phyloP scores from a whole-genome alignment of 1,140 invertebrate genomes.

The Temnothorax curvispinosus region DNA sequence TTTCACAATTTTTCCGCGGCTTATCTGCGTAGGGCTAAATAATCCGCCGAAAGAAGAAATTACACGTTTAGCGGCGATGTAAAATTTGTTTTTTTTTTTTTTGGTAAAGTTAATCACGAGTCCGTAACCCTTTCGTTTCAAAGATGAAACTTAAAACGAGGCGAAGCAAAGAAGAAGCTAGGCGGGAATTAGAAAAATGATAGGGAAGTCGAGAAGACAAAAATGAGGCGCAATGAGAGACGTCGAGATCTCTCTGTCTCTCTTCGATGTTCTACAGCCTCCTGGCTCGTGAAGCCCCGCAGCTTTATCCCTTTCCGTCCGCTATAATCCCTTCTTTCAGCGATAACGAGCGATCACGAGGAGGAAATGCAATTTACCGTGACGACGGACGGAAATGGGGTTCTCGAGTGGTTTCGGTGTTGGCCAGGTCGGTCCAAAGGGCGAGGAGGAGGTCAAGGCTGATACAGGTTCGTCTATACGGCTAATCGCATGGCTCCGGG shows the following conservation, averaged over 20 bases:
- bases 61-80: slow-evolving; percentile 1
- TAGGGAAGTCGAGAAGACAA: slow-evolving; percentile 44
- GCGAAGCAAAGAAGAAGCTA: not conserved
- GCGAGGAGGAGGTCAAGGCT: slow-evolving; percentile 56
- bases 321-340: slow-evolving; percentile 69
- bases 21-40: not conserved
- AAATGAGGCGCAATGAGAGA: slow-evolving; percentile 47
- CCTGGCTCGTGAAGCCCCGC: not conserved
- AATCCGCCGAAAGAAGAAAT: slow-evolving; percentile 11
- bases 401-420: slow-evolving; percentile 67
- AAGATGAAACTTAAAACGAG: slow-evolving; percentile 31
- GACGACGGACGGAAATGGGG: slow-evolving; percentile 68
- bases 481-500: slow-evolving; percentile 53
- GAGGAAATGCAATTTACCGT: slow-evolving; percentile 73
- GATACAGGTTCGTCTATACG: slow-evolving; percentile 43
- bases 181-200: slow-evolving; percentile 43
- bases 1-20: slow-evolving; percentile 6
- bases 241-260: slow-evolving; percentile 22
- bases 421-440: slow-evolving; percentile 38
- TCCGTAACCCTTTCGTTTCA: slow-evolving; percentile 30
- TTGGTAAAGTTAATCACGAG: slow-evolving; percentile 25
- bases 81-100: slow-evolving; percentile 27
- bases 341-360: slow-evolving; percentile 71
- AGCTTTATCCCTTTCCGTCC: slow-evolving; percentile 42
- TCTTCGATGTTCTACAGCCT: slow-evolving; percentile 26